Evolutionary conservation across 2,797 vertebrate genomes (phyloP).

Genomic region (Myoxocephalus aenaeus): DNA sequence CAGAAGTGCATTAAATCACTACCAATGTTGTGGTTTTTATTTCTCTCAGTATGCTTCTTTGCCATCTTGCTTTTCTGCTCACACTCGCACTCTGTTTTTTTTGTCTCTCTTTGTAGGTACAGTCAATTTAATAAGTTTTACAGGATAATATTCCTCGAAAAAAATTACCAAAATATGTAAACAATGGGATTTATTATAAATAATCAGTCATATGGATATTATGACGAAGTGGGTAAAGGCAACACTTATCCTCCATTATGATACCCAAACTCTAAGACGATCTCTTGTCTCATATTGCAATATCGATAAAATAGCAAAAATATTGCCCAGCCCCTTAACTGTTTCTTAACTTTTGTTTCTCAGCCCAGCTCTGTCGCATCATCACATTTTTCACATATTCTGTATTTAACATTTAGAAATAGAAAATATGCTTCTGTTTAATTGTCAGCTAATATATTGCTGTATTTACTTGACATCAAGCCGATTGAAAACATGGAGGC

Average conservation of each 20-base stretch:
- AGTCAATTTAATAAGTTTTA: not conserved
- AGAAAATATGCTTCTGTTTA: not conserved
- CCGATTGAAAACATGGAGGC: constrained; percentile 14
- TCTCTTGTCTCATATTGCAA: not conserved
- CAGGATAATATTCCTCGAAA: not conserved
- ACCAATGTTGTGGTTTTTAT: not conserved
- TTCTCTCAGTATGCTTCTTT: not conserved
- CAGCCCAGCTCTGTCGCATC: not conserved
- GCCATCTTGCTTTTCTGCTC: not conserved
- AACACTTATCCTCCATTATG: not conserved
- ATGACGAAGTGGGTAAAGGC: not conserved
- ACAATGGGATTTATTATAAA: not conserved
- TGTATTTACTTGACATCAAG: constrained; percentile 20
- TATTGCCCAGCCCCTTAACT: not conserved
- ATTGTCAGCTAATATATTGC: not conserved
- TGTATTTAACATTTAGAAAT: not conserved
- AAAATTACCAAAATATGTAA: too few species aligned
- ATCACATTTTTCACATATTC: not conserved
- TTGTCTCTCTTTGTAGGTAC: not conserved
- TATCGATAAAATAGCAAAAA: not conserved
- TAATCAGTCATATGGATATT: not conserved
- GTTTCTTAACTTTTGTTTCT: not conserved
- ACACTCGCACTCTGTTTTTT: not conserved
- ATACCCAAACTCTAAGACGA: not conserved
- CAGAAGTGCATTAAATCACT: not conserved